These are phyloP conservation scores for Trachythela sp. DNA, from an alignment of 64 coral and sea anemone genomes.

Conservation along the genomic window DNA sequence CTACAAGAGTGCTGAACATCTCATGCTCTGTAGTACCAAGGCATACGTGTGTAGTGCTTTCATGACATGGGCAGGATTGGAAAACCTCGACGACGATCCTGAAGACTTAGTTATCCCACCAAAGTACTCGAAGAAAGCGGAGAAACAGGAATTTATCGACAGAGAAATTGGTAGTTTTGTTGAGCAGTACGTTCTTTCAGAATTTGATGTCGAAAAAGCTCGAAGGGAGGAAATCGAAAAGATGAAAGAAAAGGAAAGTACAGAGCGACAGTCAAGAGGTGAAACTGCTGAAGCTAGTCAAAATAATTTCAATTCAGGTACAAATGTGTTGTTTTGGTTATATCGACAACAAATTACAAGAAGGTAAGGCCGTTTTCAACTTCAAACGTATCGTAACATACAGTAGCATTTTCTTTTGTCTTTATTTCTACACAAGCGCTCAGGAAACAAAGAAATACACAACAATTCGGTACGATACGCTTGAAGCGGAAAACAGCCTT, in stretches of 20 bases:
- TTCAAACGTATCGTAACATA: not conserved
- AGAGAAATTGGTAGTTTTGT: conserved; percentile 30
- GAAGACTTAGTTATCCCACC: not conserved
- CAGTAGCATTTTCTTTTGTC: too few species aligned
- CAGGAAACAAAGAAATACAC: too few species aligned
- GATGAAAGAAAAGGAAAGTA: not conserved
- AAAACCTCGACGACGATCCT: conserved; percentile 26
- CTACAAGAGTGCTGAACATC: conserved; percentile 48
- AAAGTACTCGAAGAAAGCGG: not conserved
- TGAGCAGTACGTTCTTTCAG: conserved; percentile 30
- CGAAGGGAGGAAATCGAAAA: not conserved
- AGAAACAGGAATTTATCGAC: not conserved
- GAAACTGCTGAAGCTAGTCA: not conserved
- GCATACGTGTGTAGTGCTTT: conserved; percentile 57
- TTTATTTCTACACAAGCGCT: too few species aligned
- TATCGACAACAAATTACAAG: too few species aligned
- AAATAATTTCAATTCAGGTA: not conserved
- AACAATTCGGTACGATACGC: too few species aligned
- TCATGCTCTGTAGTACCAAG: conserved; percentile 58
- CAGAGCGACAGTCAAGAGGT: not conserved
- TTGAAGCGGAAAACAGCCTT: too few species aligned
- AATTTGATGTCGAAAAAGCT: conserved; percentile 38
- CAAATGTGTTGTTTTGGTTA: not conserved
- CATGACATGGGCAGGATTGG: conserved; percentile 51
- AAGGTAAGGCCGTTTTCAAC: too few species aligned